Conservation (phyloP, 2,888 invertebrate genomes). For the Acronicta psi region DNA sequence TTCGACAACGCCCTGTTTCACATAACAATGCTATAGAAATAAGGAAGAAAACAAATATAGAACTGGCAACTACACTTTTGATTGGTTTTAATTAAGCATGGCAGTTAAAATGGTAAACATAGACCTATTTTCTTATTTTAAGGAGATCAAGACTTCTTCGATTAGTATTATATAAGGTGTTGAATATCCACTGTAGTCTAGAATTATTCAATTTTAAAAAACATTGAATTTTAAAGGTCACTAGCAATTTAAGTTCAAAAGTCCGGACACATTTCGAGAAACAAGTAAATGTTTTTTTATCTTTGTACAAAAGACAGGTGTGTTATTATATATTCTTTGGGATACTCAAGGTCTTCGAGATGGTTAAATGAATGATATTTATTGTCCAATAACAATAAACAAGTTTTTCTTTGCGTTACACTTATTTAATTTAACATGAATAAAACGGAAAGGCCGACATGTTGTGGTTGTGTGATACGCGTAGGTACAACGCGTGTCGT, state of each 20-base stretch:
- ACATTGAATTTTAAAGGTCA: conserved; percentile 49
- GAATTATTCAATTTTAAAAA: conserved; percentile 1
- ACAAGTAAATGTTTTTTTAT: conserved; percentile 55
- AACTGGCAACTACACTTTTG: conserved; percentile 17
- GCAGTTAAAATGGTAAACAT: conserved; percentile 8
- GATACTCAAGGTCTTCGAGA: conserved; percentile 52
- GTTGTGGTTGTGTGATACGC: conserved; percentile 71
- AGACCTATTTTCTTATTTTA: background rate
- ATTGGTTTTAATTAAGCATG: conserved; percentile 21
- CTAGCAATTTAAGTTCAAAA: conserved; percentile 49
- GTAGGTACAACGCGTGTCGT: conserved; percentile 70
- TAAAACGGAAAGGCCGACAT: conserved; percentile 68
- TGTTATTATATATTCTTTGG: conserved; percentile 55
- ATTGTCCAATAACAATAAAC: conserved; percentile 59
- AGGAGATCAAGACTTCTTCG: background rate
- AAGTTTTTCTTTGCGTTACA: conserved; percentile 43
- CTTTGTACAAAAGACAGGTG: conserved; percentile 56
- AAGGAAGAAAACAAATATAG: conserved; percentile 56
- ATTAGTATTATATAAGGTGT: conserved; percentile 18
- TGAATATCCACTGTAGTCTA: background rate
- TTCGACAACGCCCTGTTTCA: conserved; percentile 70
- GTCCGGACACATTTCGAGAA: conserved; percentile 48
- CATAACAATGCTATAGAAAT: conserved; percentile 63
- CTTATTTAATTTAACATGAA: conserved; percentile 59
- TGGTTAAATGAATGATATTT: conserved; percentile 55